Base-by-base conservation (phyloP, 1,140 invertebrate genomes). In the Pachyrhynchus sulphureomaculatus region DNA sequence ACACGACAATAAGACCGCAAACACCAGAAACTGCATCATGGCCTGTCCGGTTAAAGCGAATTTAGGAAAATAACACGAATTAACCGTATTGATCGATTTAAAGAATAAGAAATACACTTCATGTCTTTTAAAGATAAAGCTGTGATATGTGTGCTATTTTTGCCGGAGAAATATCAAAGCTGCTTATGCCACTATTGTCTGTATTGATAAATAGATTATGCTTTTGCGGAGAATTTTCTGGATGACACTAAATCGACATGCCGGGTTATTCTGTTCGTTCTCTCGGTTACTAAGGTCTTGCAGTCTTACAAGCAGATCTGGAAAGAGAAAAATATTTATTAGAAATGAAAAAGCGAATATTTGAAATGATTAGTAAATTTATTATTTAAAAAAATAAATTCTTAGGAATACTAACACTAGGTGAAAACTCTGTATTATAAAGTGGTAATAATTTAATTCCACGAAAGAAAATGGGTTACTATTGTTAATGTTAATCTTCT, bases 11-110 rank as follows among this genome's bases (percentile, higher is more conserved):
- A 48, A 47, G 39, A 55, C 34, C 15, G 49, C 33, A 48, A 62
- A 47, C 24, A 67, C 18, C 23, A 64, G 8, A 15, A 62, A 56
- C 47, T 63, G 61, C 64, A 62, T 66, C 41, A 24, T 61, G 21
- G 15, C 48, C 1, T 4, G 12, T 3, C 44, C 41, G 9, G 48
- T 21, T 51, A 12, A 9, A 8, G 32, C n/a, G 26, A 33, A 29
- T 23, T 55, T 33, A 2, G 6, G 18, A 23, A 55, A 36, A 0
- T 26, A 9, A 26, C 8, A 48, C 24, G 53, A 17, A 4, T 18
- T 8, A 26, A 29, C 55, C 0, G 32, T 29, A 58, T 51, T 34
- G 57, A 52, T 52, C 21, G 12, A 24, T 13, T 32, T 15, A 26
- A 10, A n/a, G n/a, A 12, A 8, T 18, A 20, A 45, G 41, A 54